Evolutionary conservation across 1,140 invertebrate genomes (phyloP), one percentile per base, ranked within the genome.

Genomic region (Euglossa dilemma): DNA sequence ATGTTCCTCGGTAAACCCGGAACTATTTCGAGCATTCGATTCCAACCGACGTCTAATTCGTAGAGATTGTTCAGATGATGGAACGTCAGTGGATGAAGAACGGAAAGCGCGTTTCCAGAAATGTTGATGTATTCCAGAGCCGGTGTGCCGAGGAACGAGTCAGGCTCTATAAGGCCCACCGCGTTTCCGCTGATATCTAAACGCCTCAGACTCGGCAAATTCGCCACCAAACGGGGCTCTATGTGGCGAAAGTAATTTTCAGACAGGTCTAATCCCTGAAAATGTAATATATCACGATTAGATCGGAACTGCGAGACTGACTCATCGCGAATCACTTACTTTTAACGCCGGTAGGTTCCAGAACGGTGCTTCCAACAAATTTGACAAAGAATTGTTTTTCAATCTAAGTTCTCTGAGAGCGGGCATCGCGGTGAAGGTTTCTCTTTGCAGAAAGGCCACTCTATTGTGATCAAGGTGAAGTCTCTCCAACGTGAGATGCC

Each of bases 261-360:
- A 0, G 97, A 97, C 50, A 98, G 92, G 94, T 98, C 97, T 66
- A 98, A 93, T 0, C 97, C 95, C 94, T 95, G 88, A 77, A 85
- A 91, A 73, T 50, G 78, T 23, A 82, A 63, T 45, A n/a, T 6
- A 14, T 12, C 25, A n/a, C 28, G 45, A 56, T 72, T 56, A 52
- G 28, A 6, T 16, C 2, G 36, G 16, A 45, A 57, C 18, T 25
- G 0, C 2, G 23, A 6, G 5, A 12, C 56, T 45, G 66, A 45
- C 6, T 54, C 12, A 23, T 2, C 45, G 0, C 28, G 2, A 14
- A 36, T 11, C 28, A 45, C 77, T 86, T 85, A 95, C 97, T 93
- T 98, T 98, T 7, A 98, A 93, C 12, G 96, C 95, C 1, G 97
- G 97, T 20, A 98, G 93, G 94, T 98, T 97, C 97, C 97, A 98